Evolutionary conservation across 53 echinoderm and acorn worm genomes (phyloP).

Genomic region (Patiria pectinifera): DNA sequence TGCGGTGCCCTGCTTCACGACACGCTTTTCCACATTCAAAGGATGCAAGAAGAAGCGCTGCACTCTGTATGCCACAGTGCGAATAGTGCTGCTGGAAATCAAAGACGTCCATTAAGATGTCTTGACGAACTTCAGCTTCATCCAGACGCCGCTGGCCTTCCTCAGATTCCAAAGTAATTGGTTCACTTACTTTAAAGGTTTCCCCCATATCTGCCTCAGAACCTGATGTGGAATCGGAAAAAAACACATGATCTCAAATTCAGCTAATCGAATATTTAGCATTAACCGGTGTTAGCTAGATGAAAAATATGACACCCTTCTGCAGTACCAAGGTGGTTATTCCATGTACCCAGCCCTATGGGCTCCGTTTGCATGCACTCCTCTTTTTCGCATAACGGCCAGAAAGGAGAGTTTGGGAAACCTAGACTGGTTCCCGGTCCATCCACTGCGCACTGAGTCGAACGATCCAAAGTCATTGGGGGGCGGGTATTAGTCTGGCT

Average conservation of each 20-base stretch:
- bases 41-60: background rate
- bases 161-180: background rate
- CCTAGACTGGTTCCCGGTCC: too few species aligned
- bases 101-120: slow-evolving; percentile 15
- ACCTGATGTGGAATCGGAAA: background rate
- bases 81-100: background rate
- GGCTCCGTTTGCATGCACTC: too few species aligned
- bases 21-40: slow-evolving; percentile 2
- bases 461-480: too few species aligned
- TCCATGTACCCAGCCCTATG: too few species aligned
- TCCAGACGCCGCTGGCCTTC: slow-evolving; percentile 10
- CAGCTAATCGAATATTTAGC: too few species aligned
- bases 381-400: too few species aligned
- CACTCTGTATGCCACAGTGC: slow-evolving; percentile 28
- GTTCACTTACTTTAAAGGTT: background rate
- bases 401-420: too few species aligned
- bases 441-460: too few species aligned
- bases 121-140: background rate
- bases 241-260: background rate
- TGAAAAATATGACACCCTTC: too few species aligned
- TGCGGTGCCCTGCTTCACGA: background rate
- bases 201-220: background rate
- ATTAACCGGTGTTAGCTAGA: too few species aligned
- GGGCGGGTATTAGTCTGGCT: too few species aligned
- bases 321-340: too few species aligned